Evolutionary conservation across 2,113 vertebrate species (phyloP), one percentile per base, ranked within the genome.

Genomic region (Naja naja): DNA sequence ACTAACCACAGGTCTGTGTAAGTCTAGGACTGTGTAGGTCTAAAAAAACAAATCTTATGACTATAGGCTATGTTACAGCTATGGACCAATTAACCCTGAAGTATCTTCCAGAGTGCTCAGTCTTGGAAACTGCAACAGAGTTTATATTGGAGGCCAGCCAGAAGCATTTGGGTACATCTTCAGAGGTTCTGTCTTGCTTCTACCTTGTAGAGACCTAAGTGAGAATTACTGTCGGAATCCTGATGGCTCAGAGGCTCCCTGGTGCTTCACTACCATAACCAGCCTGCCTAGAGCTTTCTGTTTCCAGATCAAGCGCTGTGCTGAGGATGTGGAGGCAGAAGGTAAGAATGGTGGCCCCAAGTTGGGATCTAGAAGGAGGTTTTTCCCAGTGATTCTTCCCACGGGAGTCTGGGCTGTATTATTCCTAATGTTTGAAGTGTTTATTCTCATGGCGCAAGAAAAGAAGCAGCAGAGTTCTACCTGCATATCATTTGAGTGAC

Each of bases 201-300:
- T 88, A 4, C 89, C 16, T 0, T 16, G n/a, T 95, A 99, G 99
- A 93, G 99, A 98, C 94, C 95, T 99, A 96, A 97, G 98, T 93
- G 99, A 99, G 97, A 99, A 99, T 96, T 99, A 99, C 97, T 99
- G 99, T 95, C 98, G 99, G 90, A 99, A 99, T 95, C 99, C 99
- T 0, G 99, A 99, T 0, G 99, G 98, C 25, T 99, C 99, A 0
- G 99, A 99, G 96, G 99, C 99, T 4, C 99, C 99, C 0, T 99
- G 99, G 99, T 99, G 99, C 95, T 99, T 99, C 97, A 99, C 99
- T 0, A 96, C 98, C 3, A 95, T 96, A 54, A 90, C 98, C 0
- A 97, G 97, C 6, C 86, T 99, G 97, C 98, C 98, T 64, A 95
- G 98, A 0, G 99, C 98, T 30, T 99, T 99, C 92, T 99, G 99